These are phyloP conservation scores for Umimayanthus kanabou DNA, from an alignment of 92 coral and sea anemone species.

Conservation along the genomic window DNA sequence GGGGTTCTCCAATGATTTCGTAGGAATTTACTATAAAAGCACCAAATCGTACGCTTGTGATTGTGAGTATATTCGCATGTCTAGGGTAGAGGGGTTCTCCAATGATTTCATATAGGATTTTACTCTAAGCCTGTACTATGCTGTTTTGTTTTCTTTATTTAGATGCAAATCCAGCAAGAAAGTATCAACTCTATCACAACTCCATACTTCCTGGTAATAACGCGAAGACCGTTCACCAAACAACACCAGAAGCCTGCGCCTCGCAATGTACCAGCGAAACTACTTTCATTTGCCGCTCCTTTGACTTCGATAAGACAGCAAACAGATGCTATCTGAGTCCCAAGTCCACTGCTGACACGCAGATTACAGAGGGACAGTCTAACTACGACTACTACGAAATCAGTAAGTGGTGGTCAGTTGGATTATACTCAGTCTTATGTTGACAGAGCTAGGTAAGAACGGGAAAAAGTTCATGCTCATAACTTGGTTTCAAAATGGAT, in stretches of 20 bases:
- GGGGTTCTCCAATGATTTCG: constrained; percentile 57
- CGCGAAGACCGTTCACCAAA: constrained; percentile 45
- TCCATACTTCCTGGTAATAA: constrained; percentile 61
- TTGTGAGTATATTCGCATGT: constrained; percentile 61
- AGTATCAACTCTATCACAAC: constrained; percentile 48
- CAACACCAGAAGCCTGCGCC: constrained; percentile 77
- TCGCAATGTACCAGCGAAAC: constrained; percentile 57
- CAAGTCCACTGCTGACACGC: constrained; percentile 57
- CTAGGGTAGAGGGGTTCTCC: neutral
- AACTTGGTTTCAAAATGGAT: too few relatives aligned
- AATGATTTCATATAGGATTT: constrained; percentile 39
- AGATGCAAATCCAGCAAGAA: constrained; percentile 62
- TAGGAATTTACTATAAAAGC: constrained; percentile 63
- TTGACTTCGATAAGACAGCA: constrained; percentile 70
- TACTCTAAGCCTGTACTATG: neutral
- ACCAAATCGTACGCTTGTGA: constrained; percentile 71
- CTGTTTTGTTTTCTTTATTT: neutral
- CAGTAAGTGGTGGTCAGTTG: constrained; percentile 55
- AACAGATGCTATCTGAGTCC: constrained; percentile 71
- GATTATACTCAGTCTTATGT: neutral
- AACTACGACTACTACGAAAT: constrained; percentile 61
- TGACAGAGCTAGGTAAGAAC: too few relatives aligned
- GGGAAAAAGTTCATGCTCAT: too few relatives aligned
- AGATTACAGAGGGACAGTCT: constrained; percentile 32
- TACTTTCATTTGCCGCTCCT: constrained; percentile 78